Base-by-base conservation (phyloP, 2,888 invertebrate genomes). In the Caenorhabditis wallacei region DNA sequence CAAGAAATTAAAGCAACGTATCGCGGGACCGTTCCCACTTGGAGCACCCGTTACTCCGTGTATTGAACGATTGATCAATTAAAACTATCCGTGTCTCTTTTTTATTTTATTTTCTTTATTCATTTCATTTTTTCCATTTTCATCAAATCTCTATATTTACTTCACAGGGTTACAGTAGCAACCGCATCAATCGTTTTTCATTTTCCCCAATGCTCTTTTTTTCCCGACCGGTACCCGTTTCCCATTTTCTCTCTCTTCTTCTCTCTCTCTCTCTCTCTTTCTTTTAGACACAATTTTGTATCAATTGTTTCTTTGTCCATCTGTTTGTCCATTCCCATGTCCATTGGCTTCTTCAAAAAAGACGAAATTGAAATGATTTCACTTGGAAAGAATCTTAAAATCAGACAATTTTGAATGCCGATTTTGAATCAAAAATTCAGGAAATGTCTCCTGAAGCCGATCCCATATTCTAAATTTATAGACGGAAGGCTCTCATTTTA, bases 21-120 rank as follows among this genome's bases (percentile, higher is more conserved):
- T 69, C 16, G 24, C 68, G 18, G 76, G 76, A 51, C 76, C 76
- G 16, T 76, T 76, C 18, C 76, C 76, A 2, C 59, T 43, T 30
- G 76, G 76, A 40, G 48, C 48, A 8, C 69, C 68, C 7, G 43
- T 76, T n/a, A 76, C 69, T 26, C 76, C 76, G 43, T 74, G 64
- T 26, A 24, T 48, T 11, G 70, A 70, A 18, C 46, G 48, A 16
- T 11, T 70, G 24, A 56, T 72, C 63, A 43, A 72, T 20, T 64
- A 26, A 30, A 5, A 56, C 30, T 30, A 11, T 1, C 18, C 46
- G 13, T 26, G 11, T 16, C 46, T 18, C 37, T 10, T 11, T 35
- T 26, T 51, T 18, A 16, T 2, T 5, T 37, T 18, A 40, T 40
- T 59, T 40, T 59, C 13, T 24, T n/a, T 24, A 5, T 11, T 46